Percentiles rank a stretch among this genome's conserved stretches.
These are phyloP conservation scores for Schrankia costaestrigalis DNA, from an alignment of 2,888 invertebrate species.

Conservation along the genomic window DNA sequence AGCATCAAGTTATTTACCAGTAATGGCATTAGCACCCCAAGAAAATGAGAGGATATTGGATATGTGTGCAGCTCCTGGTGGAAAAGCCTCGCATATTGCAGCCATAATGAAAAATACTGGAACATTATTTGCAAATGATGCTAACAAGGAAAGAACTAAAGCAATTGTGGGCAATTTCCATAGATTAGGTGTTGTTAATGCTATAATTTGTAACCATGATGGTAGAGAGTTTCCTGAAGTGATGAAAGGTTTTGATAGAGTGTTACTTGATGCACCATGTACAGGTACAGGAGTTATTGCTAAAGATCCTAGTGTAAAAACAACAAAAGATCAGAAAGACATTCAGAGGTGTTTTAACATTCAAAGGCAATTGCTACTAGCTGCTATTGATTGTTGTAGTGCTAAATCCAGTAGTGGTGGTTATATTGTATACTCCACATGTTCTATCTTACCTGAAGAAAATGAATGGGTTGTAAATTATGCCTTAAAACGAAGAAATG, in stretches of 20 bases:
- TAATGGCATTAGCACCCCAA: slow-evolving; percentile 98
- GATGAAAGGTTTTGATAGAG: slow-evolving; percentile 96
- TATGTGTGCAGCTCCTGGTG: slow-evolving; percentile 99
- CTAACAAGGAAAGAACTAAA: slow-evolving; percentile 92
- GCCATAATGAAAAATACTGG: slow-evolving; percentile 99
- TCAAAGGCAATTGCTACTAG: slow-evolving; percentile 94
- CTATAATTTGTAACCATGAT: slow-evolving; percentile 93
- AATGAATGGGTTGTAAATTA: slow-evolving; percentile 99
- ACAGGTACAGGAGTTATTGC: slow-evolving; percentile 98
- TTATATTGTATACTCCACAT: slow-evolving; percentile 98
- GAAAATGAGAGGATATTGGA: slow-evolving; percentile 97
- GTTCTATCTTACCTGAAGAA: slow-evolving; percentile 98
- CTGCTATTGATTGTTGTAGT: slow-evolving; percentile 98
- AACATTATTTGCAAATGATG: slow-evolving; percentile 96
- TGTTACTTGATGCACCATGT: slow-evolving; percentile 98
- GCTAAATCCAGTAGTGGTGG: slow-evolving; percentile 96
- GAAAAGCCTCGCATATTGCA: slow-evolving; percentile 98
- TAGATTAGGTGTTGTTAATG: slow-evolving; percentile 96
- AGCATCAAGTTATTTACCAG: slow-evolving; percentile 97
- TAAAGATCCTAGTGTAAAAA: slow-evolving; percentile 98
- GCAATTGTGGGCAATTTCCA: slow-evolving; percentile 98
- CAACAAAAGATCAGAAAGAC: slow-evolving; percentile 93
- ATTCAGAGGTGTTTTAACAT: slow-evolving; percentile 95
- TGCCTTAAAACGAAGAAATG: slow-evolving; percentile 94
- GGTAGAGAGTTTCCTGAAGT: slow-evolving; percentile 91